Conservation (phyloP, 2,113 vertebrate species). For the Oxyruncus cristatus region DNA sequence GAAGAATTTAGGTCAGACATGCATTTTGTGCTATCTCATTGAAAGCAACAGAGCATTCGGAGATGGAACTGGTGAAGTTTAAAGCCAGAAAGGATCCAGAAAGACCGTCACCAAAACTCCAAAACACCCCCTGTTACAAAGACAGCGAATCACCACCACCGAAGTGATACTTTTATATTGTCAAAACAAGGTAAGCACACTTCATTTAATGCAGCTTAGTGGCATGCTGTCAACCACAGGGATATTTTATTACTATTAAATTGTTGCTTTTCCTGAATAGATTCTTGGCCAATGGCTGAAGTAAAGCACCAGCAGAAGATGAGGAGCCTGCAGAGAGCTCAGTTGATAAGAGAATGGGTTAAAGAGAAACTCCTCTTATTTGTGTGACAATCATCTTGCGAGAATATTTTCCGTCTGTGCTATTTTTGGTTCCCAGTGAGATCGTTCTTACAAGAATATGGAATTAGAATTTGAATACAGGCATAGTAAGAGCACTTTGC, state of each 20-base stretch:
- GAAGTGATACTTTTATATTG: neutral
- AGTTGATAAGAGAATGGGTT: conserved; percentile 55
- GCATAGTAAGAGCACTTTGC: conserved; percentile 35
- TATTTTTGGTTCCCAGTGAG: conserved; percentile 61
- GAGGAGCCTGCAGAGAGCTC: conserved; percentile 11
- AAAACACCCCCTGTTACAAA: neutral
- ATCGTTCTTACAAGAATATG: conserved; percentile 48
- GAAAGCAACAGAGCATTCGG: neutral
- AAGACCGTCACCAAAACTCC: neutral
- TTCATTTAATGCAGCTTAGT: conserved; percentile 31
- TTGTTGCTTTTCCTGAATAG: neutral
- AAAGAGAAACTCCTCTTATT: conserved; percentile 55
- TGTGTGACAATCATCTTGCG: conserved; percentile 52
- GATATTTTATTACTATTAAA: neutral
- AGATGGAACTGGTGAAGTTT: neutral
- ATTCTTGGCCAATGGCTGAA: neutral
- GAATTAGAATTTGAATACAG: conserved; percentile 63
- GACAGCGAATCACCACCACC: neutral
- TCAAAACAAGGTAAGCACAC: conserved; percentile 1
- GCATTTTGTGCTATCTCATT: neutral
- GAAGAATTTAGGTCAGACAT: neutral
- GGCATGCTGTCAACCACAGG: neutral
- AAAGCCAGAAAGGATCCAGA: neutral
- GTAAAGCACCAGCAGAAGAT: neutral
- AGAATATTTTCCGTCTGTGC: conserved; percentile 54